Evolutionary conservation across 2,113 vertebrate species (phyloP), one percentile per base, ranked within the genome.

Genomic region (Colistium nudipinnis): DNA sequence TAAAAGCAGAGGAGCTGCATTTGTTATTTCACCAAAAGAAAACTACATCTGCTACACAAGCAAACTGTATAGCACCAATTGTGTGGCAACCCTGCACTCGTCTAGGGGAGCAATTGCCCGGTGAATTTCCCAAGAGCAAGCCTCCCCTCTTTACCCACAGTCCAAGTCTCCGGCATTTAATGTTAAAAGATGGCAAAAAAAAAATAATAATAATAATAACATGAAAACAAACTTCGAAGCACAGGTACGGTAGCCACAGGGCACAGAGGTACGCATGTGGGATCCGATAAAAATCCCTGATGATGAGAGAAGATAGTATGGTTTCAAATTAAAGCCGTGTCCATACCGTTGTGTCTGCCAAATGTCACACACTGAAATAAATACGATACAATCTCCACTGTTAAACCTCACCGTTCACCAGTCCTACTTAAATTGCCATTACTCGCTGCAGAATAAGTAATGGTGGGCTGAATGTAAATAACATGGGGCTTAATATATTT

Each of bases 391-490:
- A n/a, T n/a, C n/a, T n/a, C n/a, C n/a, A n/a, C n/a, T n/a, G n/a
- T n/a, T n/a, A n/a, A n/a, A n/a, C n/a, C n/a, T n/a, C n/a, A n/a
- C n/a, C n/a, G n/a, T n/a, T n/a, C 66, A 66, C 14, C 3, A 8
- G 12, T 47, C n/a, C 0, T 61, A 51, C 55, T 38, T 76, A 75
- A 69, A 71, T 57, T 59, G 65, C 66, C 36, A 67, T 70, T 44
- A 74, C 53, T 60, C 35, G 54, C 62, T 68, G 30, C 22, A 71
- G 56, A 60, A 70, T 48, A 81, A 69, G 56, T 68, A 70, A 89
- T 70, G 68, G n/a, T 27, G 45, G 74, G 52, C 28, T 72, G 81
- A 78, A 81, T 76, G 63, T 83, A 86, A 86, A 84, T 78, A 87
- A 78, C 67, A 36, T 17, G 36, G 28, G 19, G 53, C 28, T 79